phyloP scores from a whole-genome alignment of 2,888 invertebrate species.

The Lepidocyrtinus sp. region DNA sequence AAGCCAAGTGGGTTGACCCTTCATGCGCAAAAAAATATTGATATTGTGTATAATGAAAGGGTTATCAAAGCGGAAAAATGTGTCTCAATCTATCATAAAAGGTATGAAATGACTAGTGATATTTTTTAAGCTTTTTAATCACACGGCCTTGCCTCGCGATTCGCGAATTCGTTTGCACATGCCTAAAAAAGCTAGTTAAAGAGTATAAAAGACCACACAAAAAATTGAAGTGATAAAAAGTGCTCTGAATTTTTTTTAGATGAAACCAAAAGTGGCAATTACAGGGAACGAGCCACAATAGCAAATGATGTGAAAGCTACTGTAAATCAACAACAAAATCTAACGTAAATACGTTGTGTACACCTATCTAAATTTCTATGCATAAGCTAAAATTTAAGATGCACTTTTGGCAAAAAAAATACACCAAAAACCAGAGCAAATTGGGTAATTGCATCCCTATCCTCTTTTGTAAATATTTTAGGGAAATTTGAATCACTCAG shows the following conservation, averaged over 20 bases:
- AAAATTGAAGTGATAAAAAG: not conserved
- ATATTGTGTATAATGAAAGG: not conserved
- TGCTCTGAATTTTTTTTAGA: conserved; percentile 30
- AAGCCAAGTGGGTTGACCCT: not conserved
- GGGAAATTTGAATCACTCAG: too few species aligned
- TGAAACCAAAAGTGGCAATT: conserved; percentile 32
- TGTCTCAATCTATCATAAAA: not conserved
- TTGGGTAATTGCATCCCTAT: conserved; percentile 36
- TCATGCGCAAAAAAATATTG: not conserved
- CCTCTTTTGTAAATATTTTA: not conserved
- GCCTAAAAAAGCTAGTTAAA: not conserved
- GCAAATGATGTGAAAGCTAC: conserved; percentile 51
- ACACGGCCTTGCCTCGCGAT: not conserved
- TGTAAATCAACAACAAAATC: not conserved
- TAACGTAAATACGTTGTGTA: not conserved
- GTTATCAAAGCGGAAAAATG: not conserved
- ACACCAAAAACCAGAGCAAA: conserved; percentile 40
- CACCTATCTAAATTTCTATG: too few species aligned
- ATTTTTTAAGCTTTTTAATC: not conserved
- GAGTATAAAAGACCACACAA: conserved; percentile 6
- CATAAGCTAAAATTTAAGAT: not conserved
- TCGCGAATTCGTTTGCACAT: not conserved
- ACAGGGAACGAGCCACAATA: conserved; percentile 18
- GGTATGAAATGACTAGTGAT: too few species aligned
- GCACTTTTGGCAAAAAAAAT: not conserved